A percentile compares a stretch with the other conserved stretches of the same genome.
These are phyloP conservation scores for Potamilus streckersoni DNA, from an alignment of 1,140 invertebrate genomes.

Conservation along the genomic window DNA sequence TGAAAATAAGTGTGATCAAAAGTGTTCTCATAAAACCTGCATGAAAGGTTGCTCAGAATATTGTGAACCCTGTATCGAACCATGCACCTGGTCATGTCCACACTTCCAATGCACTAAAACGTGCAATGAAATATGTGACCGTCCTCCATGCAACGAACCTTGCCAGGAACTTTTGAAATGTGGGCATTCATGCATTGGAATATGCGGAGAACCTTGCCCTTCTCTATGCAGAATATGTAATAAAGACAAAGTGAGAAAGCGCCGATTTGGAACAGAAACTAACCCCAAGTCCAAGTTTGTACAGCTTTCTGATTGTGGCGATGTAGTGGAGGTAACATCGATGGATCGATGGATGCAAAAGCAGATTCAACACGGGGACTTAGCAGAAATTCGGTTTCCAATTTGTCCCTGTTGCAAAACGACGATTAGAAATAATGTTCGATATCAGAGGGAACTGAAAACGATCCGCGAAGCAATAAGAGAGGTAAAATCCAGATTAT, in stretches of 20 bases:
- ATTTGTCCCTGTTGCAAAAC: conserved; percentile 76
- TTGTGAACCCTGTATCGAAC: conserved; percentile 73
- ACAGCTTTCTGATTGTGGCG: no score
- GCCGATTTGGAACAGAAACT: no score
- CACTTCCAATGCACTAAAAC: conserved; percentile 72
- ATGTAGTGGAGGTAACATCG: no score
- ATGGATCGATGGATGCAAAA: no score
- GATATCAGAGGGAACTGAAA: conserved; percentile 69
- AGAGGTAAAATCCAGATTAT: no score
- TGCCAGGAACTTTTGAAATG: conserved; percentile 67
- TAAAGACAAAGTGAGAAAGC: no score
- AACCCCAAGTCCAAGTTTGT: no score
- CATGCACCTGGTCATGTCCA: conserved; percentile 63
- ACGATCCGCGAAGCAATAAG: no score
- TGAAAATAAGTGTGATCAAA: conserved; percentile 70
- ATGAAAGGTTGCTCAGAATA: conserved; percentile 71
- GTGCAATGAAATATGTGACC: conserved; percentile 74
- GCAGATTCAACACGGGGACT: conserved; percentile 56
- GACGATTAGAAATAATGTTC: conserved; percentile 72
- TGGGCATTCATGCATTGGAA: conserved; percentile 73
- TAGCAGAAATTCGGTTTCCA: conserved; percentile 70
- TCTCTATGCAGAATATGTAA: no score
- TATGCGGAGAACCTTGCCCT: conserved; percentile 74
- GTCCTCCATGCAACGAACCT: conserved; percentile 67
- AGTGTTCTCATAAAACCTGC: conserved; percentile 72